A percentile compares a stretch with the other conserved stretches of the same genome.
Evolutionary conservation across 2,113 vertebrate genomes (phyloP).

Genomic region (Forbesichthys papilliferus): DNA sequence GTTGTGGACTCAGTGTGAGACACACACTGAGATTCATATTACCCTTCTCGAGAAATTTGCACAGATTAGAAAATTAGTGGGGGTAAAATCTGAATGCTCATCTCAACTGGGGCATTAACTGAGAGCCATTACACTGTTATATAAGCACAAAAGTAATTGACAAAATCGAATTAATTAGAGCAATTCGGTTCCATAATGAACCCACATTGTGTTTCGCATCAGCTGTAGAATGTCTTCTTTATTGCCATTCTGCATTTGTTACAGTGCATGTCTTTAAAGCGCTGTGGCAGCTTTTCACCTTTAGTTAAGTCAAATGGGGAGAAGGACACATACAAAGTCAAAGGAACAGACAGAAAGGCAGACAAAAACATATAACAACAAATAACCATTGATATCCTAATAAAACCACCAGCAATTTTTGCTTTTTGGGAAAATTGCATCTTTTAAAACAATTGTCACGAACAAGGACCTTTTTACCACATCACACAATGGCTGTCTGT

Average conservation of each 20-base stretch:
- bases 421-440: conserved; percentile 9
- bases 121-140: conserved; percentile 6
- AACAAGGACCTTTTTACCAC: conserved; percentile 16
- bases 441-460: conserved; percentile 9
- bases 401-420: conserved; percentile 3
- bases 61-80: neutral
- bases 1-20: too few species aligned
- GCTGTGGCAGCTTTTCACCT: conserved; percentile 46
- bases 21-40: neutral
- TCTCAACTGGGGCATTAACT: conserved; percentile 1
- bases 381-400: conserved; percentile 18
- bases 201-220: conserved; percentile 38
- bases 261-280: conserved; percentile 36
- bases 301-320: conserved; percentile 31
- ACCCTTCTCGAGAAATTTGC: neutral
- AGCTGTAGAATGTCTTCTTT: conserved; percentile 28
- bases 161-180: too few species aligned
- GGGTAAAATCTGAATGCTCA: conserved; percentile 7
- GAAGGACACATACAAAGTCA: neutral
- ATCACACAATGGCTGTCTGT: conserved; percentile 27
- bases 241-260: conserved; percentile 41
- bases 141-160: neutral
- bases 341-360: neutral
- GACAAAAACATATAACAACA: neutral
- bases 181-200: conserved; percentile 6